Percentiles rank a stretch among this genome's conserved stretches.
Conservation (phyloP, 2,888 invertebrate genomes). For the Ochropleura leucogaster region DNA sequence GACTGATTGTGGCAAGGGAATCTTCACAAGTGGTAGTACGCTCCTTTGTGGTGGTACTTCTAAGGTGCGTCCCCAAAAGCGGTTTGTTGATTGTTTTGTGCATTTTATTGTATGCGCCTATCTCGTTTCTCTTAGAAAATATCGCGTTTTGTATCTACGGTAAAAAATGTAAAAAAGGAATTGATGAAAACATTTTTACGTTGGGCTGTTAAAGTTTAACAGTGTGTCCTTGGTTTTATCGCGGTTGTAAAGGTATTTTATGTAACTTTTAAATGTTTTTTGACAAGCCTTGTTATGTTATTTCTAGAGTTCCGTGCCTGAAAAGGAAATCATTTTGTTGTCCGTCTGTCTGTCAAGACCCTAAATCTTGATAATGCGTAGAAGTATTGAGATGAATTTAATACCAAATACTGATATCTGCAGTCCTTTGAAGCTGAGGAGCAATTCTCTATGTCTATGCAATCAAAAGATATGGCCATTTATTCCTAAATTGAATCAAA, state of each 20-base stretch:
- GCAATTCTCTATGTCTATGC: too few species aligned
- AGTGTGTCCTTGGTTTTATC: conserved; percentile 35
- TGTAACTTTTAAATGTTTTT: conserved; percentile 37
- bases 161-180: conserved; percentile 25
- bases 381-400: too few species aligned
- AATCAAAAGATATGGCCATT: too few species aligned
- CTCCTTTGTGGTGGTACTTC: conserved; percentile 66
- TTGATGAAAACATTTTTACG: conserved; percentile 37
- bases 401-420: too few species aligned
- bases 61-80: conserved; percentile 58
- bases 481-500: too few species aligned
- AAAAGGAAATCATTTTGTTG: too few species aligned
- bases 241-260: conserved; percentile 34
- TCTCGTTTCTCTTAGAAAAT: conserved; percentile 23
- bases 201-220: conserved; percentile 36
- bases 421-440: too few species aligned
- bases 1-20: conserved; percentile 78
- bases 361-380: too few species aligned
- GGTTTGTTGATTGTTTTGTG: conserved; percentile 66
- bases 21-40: conserved; percentile 61
- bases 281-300: conserved; percentile 14
- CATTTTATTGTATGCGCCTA: conserved; percentile 52
- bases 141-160: conserved; percentile 14
- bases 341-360: too few species aligned
- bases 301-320: neutral